Evolutionary conservation across 2,888 invertebrate species (phyloP).

Genomic region (Euzetes globulus): DNA sequence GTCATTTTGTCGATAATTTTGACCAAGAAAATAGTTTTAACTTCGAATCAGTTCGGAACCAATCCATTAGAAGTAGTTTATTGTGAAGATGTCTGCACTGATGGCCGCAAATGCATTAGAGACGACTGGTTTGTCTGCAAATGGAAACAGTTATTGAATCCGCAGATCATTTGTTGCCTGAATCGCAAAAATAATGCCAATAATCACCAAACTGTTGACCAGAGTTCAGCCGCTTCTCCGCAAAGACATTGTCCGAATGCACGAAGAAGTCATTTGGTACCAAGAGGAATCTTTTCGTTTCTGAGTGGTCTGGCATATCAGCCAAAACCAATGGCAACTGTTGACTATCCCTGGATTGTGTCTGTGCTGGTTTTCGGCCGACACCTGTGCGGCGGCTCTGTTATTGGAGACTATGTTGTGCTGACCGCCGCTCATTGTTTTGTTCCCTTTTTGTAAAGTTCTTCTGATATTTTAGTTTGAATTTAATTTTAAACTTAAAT

Average conservation of each 20-base stretch:
- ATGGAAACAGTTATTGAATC: not conserved
- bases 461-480: not conserved
- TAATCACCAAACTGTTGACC: not conserved
- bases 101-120: not conserved
- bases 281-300: not conserved
- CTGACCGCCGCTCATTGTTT: constrained; percentile 31
- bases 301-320: not conserved
- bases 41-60: not conserved
- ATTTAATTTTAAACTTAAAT: not conserved
- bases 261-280: not conserved
- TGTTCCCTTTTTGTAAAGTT: constrained; percentile 2
- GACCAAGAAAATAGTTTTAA: not conserved
- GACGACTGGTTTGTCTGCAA: not conserved
- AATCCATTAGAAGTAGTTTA: not conserved
- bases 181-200: not conserved
- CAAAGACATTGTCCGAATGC: not conserved
- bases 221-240: not conserved
- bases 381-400: constrained; percentile 18
- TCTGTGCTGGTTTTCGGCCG: not conserved
- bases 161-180: not conserved
- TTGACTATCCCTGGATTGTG: not conserved
- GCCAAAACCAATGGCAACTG: not conserved
- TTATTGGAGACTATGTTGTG: not conserved
- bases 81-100: constrained; percentile 4
- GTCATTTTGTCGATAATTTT: not conserved